Evolutionary conservation across 2,797 vertebrate genomes (phyloP).

Genomic region (Chrosomus eos): DNA sequence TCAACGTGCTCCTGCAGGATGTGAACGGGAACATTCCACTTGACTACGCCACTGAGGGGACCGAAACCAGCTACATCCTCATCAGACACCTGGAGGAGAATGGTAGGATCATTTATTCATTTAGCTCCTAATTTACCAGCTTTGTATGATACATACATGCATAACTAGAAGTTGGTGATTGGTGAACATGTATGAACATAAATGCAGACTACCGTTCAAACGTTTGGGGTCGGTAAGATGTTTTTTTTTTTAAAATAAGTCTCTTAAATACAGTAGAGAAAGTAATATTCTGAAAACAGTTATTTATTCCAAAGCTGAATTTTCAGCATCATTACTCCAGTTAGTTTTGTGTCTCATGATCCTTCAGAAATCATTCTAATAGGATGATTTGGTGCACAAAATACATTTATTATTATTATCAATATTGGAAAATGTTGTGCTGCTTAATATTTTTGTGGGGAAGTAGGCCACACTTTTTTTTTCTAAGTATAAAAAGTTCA

Average conservation of each 20-base stretch:
- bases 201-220: background rate
- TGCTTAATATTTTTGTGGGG: background rate
- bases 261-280: background rate
- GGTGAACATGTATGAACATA: background rate
- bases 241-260: background rate
- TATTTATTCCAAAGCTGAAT: background rate
- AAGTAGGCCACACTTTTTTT: background rate
- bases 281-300: background rate
- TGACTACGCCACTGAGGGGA: conserved; percentile 90
- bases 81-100: conserved; percentile 90
- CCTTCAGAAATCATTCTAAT: background rate
- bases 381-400: background rate
- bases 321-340: background rate
- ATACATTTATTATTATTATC: background rate
- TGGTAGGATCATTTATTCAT: conserved; percentile 72
- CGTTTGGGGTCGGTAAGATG: background rate
- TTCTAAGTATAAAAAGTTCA: background rate
- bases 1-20: conserved; percentile 91
- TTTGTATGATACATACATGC: background rate
- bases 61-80: conserved; percentile 88
- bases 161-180: background rate
- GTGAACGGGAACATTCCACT: conserved; percentile 89
- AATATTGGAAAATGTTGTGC: background rate
- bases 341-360: background rate
- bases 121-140: background rate